These are phyloP conservation scores for Nebria ingens DNA, from an alignment of 1,140 invertebrate genomes.

Conservation along the genomic window DNA sequence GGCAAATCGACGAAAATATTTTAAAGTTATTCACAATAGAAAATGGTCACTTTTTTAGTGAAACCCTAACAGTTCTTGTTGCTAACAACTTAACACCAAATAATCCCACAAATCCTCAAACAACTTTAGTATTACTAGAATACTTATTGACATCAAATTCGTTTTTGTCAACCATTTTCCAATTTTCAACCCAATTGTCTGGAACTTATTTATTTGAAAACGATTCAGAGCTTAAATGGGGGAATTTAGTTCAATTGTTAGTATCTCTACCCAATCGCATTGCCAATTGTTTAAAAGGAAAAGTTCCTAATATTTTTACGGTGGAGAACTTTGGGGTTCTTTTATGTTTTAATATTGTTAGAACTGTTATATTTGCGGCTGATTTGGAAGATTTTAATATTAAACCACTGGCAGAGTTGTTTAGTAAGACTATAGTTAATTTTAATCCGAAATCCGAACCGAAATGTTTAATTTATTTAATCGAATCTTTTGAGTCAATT, in stretches of 20 bases:
- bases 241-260: constrained; percentile 47
- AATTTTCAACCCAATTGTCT: constrained; percentile 19
- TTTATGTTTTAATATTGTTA: constrained; percentile 47
- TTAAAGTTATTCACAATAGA: constrained; percentile 40
- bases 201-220: constrained; percentile 18
- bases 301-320: constrained; percentile 46
- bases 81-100: constrained; percentile 38
- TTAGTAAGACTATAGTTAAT: constrained; percentile 49
- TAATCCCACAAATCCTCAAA: constrained; percentile 25
- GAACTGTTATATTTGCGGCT: constrained; percentile 46
- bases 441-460: constrained; percentile 37
- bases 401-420: constrained; percentile 39
- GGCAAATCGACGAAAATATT: constrained; percentile 31
- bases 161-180: constrained; percentile 39
- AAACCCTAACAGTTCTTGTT: constrained; percentile 38
- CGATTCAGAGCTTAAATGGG: constrained; percentile 35
- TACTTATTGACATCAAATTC: constrained; percentile 45
- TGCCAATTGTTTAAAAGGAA: constrained; percentile 48
- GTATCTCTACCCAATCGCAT: constrained; percentile 53
- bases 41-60: constrained; percentile 39
- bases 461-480: constrained; percentile 34
- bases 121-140: constrained; percentile 36
- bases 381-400: constrained; percentile 33
- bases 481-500: constrained; percentile 31
- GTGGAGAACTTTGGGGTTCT: constrained; percentile 44